Evolutionary conservation across 2,888 invertebrate genomes (phyloP), one percentile per base, ranked within the genome.

Genomic region (Apamea sordens): DNA sequence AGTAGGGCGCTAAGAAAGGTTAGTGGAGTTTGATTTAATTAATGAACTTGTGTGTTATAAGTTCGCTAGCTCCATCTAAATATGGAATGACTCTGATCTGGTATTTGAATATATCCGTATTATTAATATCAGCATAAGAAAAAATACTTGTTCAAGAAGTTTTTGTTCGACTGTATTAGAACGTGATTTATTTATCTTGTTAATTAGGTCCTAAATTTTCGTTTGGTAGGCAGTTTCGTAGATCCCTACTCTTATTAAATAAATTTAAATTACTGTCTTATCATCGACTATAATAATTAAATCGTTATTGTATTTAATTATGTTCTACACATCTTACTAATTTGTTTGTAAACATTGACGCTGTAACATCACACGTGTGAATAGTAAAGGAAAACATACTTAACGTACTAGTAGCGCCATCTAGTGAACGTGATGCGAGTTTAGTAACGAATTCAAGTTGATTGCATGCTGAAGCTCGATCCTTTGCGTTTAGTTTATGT

Each of bases 1-100:
- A 97, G 96, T 85, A 96, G 94, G 90, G 89, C 94, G 85, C 96
- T 96, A 89, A 98, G 97, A 96, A 98, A 98, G 98, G 98, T 98
- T 86, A 83, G 95, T 92, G 50, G 72, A 68, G 50, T 71, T 15
- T 73, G 74, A 24, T 78, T 83, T 70, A 28, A 65, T 36, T 63
- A 21, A 28, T 24, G 11, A 44, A 47, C 0, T 24, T 44, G 7
- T n/a, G 2, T 21, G 13, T 18, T 59, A 8, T 28, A 7, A 47
- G 10, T 50, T 44, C 8, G 15, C 11, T 53, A 13, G 47, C 21
- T 68, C 13, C 11, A 32, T 74, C 64, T 59, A 65, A 64, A 50
- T 59, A 74, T 59, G 65, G 56, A 82, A n/a, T 32, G 47, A 4
- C 21, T 28, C 10, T 15, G 18, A 50, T 11, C 41, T 44, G 56